Conservation (phyloP, 2,113 vertebrate genomes). For the Zootoca vivipara region DNA sequence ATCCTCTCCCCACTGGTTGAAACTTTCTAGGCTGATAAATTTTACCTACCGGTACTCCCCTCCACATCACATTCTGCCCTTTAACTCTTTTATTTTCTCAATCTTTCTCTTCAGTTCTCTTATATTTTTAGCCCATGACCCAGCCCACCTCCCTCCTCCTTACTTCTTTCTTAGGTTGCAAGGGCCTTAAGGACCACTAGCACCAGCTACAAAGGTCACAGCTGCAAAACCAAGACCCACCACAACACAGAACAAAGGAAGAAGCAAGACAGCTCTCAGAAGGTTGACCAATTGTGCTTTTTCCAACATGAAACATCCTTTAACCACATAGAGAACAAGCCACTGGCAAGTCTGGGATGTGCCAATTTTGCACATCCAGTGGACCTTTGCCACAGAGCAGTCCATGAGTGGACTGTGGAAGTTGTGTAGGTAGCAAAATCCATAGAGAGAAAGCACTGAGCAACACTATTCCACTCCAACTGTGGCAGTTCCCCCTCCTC, state of each 20-base stretch:
- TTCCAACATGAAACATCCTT: background rate
- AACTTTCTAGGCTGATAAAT: background rate
- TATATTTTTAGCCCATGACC: conserved; percentile 10
- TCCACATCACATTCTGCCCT: background rate
- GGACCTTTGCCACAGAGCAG: background rate
- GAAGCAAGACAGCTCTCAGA: background rate
- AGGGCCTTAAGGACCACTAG: background rate
- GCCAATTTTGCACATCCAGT: background rate
- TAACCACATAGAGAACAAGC: no score
- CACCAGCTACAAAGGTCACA: background rate
- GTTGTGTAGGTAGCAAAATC: no score
- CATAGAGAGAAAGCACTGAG: background rate
- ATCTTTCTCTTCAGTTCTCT: background rate
- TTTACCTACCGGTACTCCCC: background rate
- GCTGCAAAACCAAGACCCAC: background rate
- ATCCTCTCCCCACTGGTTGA: no score
- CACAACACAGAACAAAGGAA: background rate
- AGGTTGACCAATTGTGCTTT: background rate
- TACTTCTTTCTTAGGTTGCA: background rate
- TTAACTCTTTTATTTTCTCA: background rate
- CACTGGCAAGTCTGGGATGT: background rate
- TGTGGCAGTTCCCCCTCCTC: background rate
- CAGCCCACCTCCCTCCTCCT: background rate
- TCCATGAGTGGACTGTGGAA: no score
- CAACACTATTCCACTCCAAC: background rate